phyloP scores from a whole-genome alignment of 2,113 vertebrate species.

The Thamnaconus septentrionalis region DNA sequence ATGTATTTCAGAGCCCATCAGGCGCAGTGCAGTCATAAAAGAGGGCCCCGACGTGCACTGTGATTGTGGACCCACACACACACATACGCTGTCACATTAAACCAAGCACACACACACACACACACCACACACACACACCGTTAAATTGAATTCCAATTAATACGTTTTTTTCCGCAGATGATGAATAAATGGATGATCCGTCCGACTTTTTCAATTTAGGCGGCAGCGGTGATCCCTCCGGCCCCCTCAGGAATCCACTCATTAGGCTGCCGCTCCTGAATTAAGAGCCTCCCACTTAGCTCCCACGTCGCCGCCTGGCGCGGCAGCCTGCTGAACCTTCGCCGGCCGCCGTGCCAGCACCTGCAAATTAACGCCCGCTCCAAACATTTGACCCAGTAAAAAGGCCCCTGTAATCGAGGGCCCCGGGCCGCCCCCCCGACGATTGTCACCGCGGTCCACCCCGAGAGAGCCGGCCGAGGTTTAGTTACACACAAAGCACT shows the following conservation, averaged over 20 bases:
- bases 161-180: conserved; percentile 40
- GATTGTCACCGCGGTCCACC: no score
- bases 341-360: conserved; percentile 1
- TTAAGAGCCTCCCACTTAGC: conserved; percentile 28
- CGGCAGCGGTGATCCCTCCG: conserved; percentile 46
- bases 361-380: conserved; percentile 54
- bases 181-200: conserved; percentile 66
- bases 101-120: conserved; percentile 17
- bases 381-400: conserved; percentile 42
- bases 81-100: conserved; percentile 16
- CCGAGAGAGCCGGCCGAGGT: no score
- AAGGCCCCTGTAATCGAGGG: no score
- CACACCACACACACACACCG: conserved; percentile 19
- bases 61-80: conserved; percentile 23
- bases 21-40: conserved; percentile 57
- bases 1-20: conserved; percentile 69
- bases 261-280: conserved; percentile 49
- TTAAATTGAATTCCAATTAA: conserved; percentile 76
- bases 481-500: no score
- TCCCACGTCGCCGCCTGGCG: conserved; percentile 27
- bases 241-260: conserved; percentile 49
- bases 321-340: conserved; percentile 21
- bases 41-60: conserved; percentile 36
- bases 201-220: conserved; percentile 58
- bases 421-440: no score